These are phyloP conservation scores for Oligia latruncula DNA, from an alignment of 2,888 invertebrate species.

Conservation along the genomic window DNA sequence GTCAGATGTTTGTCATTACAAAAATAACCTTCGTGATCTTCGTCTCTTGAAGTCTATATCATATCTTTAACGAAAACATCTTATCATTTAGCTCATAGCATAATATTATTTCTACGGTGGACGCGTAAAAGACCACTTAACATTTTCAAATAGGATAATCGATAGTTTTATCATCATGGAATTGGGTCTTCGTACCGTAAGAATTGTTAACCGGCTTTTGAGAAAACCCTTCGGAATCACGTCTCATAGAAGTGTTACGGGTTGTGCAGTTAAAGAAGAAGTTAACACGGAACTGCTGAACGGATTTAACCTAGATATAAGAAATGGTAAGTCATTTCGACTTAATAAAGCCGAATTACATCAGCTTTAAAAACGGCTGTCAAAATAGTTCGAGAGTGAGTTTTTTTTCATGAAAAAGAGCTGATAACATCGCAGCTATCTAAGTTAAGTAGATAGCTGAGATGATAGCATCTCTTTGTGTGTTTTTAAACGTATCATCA, in stretches of 20 bases:
- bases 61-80: conserved; percentile 47
- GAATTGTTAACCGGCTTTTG: conserved; percentile 81
- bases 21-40: conserved; percentile 50
- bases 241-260: conserved; percentile 75
- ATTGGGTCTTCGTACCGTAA: conserved; percentile 75
- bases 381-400: not conserved
- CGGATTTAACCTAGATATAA: conserved; percentile 81
- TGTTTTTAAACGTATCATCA: too few relatives aligned
- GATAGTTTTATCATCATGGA: conserved; percentile 73
- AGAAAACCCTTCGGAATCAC: conserved; percentile 75
- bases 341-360: not conserved
- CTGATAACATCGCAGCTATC: too few relatives aligned
- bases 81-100: conserved; percentile 19
- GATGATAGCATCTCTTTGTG: too few relatives aligned
- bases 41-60: conserved; percentile 17
- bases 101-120: conserved; percentile 26
- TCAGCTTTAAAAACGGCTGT: conserved; percentile 1
- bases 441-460: too few relatives aligned
- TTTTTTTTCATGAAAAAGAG: not conserved
- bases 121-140: conserved; percentile 2
- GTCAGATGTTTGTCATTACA: conserved; percentile 40
- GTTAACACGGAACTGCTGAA: conserved; percentile 78
- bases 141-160: conserved; percentile 10
- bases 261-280: conserved; percentile 80
- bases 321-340: conserved; percentile 75